Percentiles rank a stretch among this genome's conserved stretches.
Evolutionary conservation across 2,797 vertebrate species (phyloP).

Genomic region (Crenuchus spilurus): DNA sequence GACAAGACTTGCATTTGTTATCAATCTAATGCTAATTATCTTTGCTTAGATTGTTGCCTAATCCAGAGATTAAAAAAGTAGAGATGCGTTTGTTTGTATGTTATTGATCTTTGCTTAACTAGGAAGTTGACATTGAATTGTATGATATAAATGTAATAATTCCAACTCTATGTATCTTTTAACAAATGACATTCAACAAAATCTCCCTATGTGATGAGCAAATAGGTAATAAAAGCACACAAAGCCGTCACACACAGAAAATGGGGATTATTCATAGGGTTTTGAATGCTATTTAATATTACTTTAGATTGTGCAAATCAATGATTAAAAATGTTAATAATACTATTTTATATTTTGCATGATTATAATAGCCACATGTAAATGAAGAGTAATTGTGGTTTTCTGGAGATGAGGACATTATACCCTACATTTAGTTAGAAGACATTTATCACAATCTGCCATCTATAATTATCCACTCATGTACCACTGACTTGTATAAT

Average conservation of each 20-base stretch:
- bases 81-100: no score
- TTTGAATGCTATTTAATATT: conserved; percentile 24
- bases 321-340: conserved; percentile 44
- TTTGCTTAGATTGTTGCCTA: no score
- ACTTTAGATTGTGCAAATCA: conserved; percentile 41
- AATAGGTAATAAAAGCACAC: not conserved
- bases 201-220: not conserved
- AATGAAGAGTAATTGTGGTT: conserved; percentile 74
- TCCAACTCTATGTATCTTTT: not conserved
- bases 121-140: no score
- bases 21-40: no score
- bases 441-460: conserved; percentile 70
- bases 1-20: no score
- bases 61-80: no score
- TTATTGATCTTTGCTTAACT: no score
- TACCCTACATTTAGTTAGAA: conserved; percentile 70
- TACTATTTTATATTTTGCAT: conserved; percentile 44
- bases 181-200: not conserved
- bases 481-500: conserved; percentile 72
- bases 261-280: conserved; percentile 51
- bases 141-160: not conserved
- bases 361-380: conserved; percentile 55
- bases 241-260: not conserved
- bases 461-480: conserved; percentile 75
- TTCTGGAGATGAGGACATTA: conserved; percentile 61